These are phyloP conservation scores for Ephestia elutella DNA, from an alignment of 1,140 invertebrate genomes.

Conservation along the genomic window DNA sequence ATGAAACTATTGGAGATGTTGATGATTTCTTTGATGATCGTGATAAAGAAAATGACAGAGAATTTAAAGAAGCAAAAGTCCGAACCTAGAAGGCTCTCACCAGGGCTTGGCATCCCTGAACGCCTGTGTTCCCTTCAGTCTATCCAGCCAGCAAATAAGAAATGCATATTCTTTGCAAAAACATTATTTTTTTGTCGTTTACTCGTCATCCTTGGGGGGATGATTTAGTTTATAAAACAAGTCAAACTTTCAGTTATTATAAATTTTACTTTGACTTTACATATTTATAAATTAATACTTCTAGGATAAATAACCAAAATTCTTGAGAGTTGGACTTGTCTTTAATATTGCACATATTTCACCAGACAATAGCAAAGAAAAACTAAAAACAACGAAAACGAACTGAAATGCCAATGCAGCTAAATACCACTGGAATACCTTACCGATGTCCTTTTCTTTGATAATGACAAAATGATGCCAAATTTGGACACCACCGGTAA, in stretches of 20 bases:
- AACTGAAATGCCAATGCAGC: constrained; percentile 10
- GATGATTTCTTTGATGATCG: constrained; percentile 28
- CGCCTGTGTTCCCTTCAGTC: constrained; percentile 73
- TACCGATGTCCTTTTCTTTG: not conserved
- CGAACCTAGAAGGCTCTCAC: constrained; percentile 74
- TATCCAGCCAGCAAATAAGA: constrained; percentile 72
- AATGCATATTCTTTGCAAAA: constrained; percentile 71
- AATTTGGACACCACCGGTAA: constrained; percentile 13
- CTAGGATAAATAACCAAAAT: constrained; percentile 12
- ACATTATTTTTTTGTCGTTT: constrained; percentile 56
- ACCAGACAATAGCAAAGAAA: constrained; percentile 23
- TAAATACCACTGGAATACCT: not conserved
- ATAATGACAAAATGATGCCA: not conserved
- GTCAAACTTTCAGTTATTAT: constrained; percentile 9
- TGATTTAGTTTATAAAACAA: constrained; percentile 19
- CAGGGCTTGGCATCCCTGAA: constrained; percentile 75
- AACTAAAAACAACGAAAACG: constrained; percentile 10
- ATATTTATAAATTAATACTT: no score
- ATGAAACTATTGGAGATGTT: constrained; percentile 20
- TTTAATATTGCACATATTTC: constrained; percentile 7
- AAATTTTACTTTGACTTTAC: no score
- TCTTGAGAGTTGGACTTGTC: constrained; percentile 11
- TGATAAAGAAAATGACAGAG: constrained; percentile 49
- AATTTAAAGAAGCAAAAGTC: constrained; percentile 67
- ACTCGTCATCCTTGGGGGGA: constrained; percentile 34